phyloP scores from a whole-genome alignment of 2,797 vertebrate species.

The Acrocephalus scirpaceus region DNA sequence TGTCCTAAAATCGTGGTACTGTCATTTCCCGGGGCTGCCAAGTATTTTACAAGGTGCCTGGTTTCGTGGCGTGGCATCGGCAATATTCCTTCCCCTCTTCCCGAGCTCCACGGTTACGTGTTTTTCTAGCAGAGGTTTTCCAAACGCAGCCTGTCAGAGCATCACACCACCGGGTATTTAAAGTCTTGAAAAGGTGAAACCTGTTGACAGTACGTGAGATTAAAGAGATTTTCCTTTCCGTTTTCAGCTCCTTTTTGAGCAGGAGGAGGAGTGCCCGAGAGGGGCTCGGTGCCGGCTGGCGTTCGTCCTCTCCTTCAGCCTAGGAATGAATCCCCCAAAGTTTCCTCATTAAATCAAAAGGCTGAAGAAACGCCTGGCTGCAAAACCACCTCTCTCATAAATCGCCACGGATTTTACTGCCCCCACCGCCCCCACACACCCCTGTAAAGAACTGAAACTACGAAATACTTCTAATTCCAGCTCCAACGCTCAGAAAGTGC shows the following conservation, averaged over 20 bases:
- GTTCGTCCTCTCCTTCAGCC: neutral
- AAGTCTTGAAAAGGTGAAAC: constrained; percentile 14
- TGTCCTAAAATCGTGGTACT: neutral
- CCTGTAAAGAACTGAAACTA: neutral
- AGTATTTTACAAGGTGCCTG: neutral
- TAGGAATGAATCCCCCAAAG: neutral
- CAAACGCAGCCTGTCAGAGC: neutral
- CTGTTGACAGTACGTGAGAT: constrained; percentile 30
- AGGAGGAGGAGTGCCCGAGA: neutral
- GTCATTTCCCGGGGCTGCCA: neutral
- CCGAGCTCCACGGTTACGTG: neutral
- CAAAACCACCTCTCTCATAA: neutral
- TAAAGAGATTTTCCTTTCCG: neutral
- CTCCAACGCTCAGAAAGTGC: neutral
- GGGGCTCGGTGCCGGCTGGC: neutral
- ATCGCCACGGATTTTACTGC: neutral
- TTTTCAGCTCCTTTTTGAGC: neutral
- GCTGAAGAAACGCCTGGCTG: neutral
- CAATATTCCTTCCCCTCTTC: neutral
- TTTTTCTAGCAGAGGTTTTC: neutral
- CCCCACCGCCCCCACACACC: fast-evolving
- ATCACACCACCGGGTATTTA: neutral
- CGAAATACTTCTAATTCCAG: neutral
- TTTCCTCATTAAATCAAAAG: constrained; percentile 9
- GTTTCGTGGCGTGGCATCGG: neutral